Conservation (phyloP, 1,140 invertebrate genomes). For the Megathymus violae region DNA sequence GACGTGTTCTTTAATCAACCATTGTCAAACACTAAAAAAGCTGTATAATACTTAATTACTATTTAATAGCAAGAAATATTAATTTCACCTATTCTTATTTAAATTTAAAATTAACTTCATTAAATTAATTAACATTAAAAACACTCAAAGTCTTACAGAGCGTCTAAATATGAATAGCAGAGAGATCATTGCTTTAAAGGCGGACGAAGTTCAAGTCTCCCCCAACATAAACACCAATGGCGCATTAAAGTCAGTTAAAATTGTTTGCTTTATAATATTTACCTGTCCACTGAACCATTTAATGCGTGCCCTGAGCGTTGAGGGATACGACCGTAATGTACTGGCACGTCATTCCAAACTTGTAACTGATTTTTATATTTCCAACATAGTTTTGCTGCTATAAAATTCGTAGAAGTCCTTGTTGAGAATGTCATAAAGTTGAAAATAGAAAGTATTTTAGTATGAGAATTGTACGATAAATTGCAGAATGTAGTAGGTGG, state of each 20-base stretch:
- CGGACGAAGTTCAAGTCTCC: conserved; percentile 36
- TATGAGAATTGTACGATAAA: conserved; percentile 27
- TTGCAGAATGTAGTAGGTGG: conserved; percentile 32
- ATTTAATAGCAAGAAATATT: too few relatives aligned
- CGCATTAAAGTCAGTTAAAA: conserved; percentile 75
- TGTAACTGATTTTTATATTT: conserved; percentile 66
- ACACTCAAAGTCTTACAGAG: conserved; percentile 15
- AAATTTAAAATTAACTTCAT: too few relatives aligned
- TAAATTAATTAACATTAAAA: too few relatives aligned
- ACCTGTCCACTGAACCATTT: conserved; percentile 76
- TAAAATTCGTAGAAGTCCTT: conserved; percentile 20
- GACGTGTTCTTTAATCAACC: too few relatives aligned
- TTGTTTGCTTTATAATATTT: conserved; percentile 79
- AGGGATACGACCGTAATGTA: conserved; percentile 60
- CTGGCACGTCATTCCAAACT: conserved; percentile 67
- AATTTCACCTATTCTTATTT: too few relatives aligned
- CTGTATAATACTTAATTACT: too few relatives aligned
- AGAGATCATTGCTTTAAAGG: conserved; percentile 33
- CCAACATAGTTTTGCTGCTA: conserved; percentile 30
- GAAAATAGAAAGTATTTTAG: conserved; percentile 26
- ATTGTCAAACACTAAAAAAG: too few relatives aligned
- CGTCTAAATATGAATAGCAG: conserved; percentile 29
- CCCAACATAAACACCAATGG: conserved; percentile 68
- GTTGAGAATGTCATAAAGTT: conserved; percentile 8
- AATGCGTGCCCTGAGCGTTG: conserved; percentile 56